Conservation (phyloP, 2,888 invertebrate species). For the Drosophila engyochracea region DNA sequence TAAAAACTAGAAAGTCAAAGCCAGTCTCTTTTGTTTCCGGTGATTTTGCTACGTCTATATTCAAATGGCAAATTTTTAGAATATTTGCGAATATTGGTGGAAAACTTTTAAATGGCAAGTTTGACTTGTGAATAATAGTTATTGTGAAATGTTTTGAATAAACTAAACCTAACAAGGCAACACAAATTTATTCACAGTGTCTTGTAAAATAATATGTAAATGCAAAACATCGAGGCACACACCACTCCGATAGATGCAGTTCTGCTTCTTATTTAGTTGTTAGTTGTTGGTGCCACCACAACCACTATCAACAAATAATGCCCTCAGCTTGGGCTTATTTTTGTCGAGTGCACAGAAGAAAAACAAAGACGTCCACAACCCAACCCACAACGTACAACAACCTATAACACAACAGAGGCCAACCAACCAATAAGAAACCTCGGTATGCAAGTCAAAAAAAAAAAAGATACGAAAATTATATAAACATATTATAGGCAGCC, state of each 20-base stretch:
- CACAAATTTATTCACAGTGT: not conserved
- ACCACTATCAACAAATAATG: slow-evolving; percentile 5
- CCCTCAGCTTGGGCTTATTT: slow-evolving; percentile 32
- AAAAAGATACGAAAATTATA: slow-evolving; percentile 75
- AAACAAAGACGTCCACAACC: slow-evolving; percentile 39
- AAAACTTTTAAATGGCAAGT: not conserved
- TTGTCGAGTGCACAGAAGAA: slow-evolving; percentile 27
- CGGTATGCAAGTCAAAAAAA: slow-evolving; percentile 63
- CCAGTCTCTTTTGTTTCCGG: slow-evolving; percentile 40
- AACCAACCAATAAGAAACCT: slow-evolving; percentile 65
- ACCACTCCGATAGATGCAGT: not conserved
- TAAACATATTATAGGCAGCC: slow-evolving; percentile 75
- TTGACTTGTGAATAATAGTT: not conserved
- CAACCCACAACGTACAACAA: slow-evolving; percentile 54
- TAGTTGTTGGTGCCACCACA: not conserved
- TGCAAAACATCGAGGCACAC: not conserved
- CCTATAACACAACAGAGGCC: slow-evolving; percentile 13
- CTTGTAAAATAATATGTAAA: not conserved
- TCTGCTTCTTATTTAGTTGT: not conserved
- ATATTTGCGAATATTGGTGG: slow-evolving; percentile 3
- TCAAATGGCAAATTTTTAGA: slow-evolving; percentile 16
- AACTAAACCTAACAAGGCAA: not conserved
- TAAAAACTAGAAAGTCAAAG: slow-evolving; percentile 47
- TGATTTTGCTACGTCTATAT: slow-evolving; percentile 26
- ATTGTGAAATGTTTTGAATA: not conserved